Evolutionary conservation across 2,113 vertebrate species (phyloP), one percentile per base, ranked within the genome.

Genomic region (Galbula dea): DNA sequence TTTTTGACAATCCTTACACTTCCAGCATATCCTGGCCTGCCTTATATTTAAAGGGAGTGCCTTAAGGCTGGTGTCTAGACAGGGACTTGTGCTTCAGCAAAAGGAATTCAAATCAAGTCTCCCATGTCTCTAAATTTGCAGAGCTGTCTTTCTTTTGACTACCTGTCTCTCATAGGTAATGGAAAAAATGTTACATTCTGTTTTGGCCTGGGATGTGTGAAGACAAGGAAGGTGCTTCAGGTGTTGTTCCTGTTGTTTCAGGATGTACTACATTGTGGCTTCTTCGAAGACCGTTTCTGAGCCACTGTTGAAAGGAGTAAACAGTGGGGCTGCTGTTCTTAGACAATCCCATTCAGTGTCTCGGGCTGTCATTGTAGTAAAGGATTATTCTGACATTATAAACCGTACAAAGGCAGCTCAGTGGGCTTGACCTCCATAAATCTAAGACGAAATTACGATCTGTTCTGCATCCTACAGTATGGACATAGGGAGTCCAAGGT

Each of bases 11-110:
- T 87, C 63, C 67, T 93, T 83, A 66, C 24, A 5, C 52, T 95
- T 79, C 27, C n/a, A 80, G 49, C 94, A 32, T 88, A 83, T 68
- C 15, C 51, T 59, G 65, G 57, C 80, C 86, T 92, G 73, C 61
- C 82, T 67, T 71, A 7, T 71, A 94, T 83, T 87, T 86, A 91
- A 71, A 93, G 66, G 78, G 71, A 75, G 43, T 7, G 79, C 91
- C 79, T 88, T 89, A 86, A 96, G 87, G 89, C 68, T 91, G 68
- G 30, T 80, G 93, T 94, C 93, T 95, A 95, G 95, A 95, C 93
- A 65, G 59, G 61, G 68, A 51, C 87, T 71, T 84, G 52, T 78
- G 37, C 93, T 94, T 85, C 52, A 24, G 66, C 48, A 67, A 41
- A 76, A 46, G 19, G 67, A 92, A 69, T 94, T 88, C 85, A 87